phyloP scores from a whole-genome alignment of 2,888 invertebrate genomes.

The Corythucha ciliata region DNA sequence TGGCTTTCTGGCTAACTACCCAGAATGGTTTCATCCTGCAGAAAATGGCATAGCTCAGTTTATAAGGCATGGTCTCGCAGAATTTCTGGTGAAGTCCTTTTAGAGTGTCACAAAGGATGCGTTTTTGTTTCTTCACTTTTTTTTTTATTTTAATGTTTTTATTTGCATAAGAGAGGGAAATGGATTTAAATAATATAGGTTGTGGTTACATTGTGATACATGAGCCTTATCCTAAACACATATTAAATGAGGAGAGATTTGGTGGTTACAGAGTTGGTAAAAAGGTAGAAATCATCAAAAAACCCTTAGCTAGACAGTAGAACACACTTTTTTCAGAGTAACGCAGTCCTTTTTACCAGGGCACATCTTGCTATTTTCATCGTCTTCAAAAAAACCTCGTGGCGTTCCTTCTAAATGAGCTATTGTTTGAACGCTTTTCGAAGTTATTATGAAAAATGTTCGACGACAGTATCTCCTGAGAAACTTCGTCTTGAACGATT shows the following conservation, averaged over 20 bases:
- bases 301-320: no score
- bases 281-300: no score
- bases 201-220: no score
- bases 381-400: slow-evolving; percentile 3
- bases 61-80: slow-evolving; percentile 5
- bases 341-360: slow-evolving; percentile 3
- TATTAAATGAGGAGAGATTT: no score
- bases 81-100: slow-evolving; percentile 6
- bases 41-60: slow-evolving; percentile 7
- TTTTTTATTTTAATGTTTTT: no score
- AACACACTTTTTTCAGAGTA: no score
- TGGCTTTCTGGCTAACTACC: slow-evolving; percentile 5
- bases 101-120: slow-evolving; percentile 1
- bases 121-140: slow-evolving; percentile 2
- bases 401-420: not conserved
- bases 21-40: slow-evolving; percentile 10
- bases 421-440: not conserved
- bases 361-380: slow-evolving; percentile 4
- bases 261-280: no score
- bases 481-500: no score
- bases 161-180: no score
- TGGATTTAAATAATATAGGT: no score
- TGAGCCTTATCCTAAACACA: no score
- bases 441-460: slow-evolving; percentile 1
- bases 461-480: no score